Percentiles rank a stretch among this genome's conserved stretches.
Evolutionary conservation across 2,113 vertebrate species (phyloP).

Genomic region (Aramus guarauna): DNA sequence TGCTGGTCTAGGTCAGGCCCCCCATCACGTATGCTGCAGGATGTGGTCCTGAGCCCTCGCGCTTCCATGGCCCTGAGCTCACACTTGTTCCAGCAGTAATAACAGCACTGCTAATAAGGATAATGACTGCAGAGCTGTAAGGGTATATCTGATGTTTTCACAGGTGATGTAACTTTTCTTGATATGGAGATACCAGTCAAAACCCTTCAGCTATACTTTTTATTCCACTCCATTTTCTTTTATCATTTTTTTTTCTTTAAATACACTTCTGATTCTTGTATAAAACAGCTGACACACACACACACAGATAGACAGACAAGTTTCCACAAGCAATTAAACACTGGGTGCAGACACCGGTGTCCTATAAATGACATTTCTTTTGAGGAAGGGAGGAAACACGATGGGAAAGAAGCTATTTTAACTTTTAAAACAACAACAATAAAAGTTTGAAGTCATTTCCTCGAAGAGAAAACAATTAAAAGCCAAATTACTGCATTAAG

Average conservation of each 20-base stretch:
- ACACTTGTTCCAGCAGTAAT: rapidly evolving
- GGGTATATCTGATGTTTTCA: conserved; percentile 12
- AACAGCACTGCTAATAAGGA: not conserved
- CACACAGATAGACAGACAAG: not conserved
- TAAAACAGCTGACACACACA: conserved; percentile 3
- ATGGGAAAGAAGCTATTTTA: not conserved
- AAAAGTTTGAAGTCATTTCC: not conserved
- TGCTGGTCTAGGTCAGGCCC: not conserved
- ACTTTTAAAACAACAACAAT: not conserved
- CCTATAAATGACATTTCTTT: conserved; percentile 17
- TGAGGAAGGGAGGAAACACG: conserved; percentile 1
- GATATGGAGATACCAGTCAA: not conserved
- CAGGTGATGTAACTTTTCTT: conserved; percentile 46
- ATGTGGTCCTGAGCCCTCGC: not conserved
- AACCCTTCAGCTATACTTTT: conserved; percentile 44
- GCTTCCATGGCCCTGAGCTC: conserved; percentile 37
- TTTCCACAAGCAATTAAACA: conserved; percentile 22
- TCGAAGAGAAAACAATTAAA: not conserved
- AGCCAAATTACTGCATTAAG: not conserved
- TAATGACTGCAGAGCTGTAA: conserved; percentile 23
- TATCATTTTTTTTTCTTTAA: not conserved
- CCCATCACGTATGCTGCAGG: not conserved
- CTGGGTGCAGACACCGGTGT: not conserved
- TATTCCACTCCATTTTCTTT: conserved; percentile 12
- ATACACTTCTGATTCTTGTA: not conserved